These are phyloP conservation scores for Drosophila atripex DNA, from an alignment of 2,888 invertebrate species.

Conservation along the genomic window DNA sequence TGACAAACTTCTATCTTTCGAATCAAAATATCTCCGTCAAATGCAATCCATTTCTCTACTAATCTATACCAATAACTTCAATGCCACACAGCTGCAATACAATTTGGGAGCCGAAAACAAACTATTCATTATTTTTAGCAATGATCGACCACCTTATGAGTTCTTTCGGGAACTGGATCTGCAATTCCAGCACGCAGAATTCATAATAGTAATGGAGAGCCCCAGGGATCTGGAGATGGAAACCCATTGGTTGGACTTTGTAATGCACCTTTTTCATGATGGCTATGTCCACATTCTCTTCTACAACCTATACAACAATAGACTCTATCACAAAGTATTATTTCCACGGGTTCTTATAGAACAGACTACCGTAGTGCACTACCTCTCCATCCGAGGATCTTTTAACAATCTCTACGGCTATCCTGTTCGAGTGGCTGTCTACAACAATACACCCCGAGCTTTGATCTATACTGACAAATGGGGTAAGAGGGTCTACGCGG, in stretches of 20 bases:
- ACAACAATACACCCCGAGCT: conserved; percentile 53
- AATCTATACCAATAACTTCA: conserved; percentile 28
- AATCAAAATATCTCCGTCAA: conserved; percentile 11
- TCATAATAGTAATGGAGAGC: conserved; percentile 39
- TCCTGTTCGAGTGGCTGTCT: conserved; percentile 55
- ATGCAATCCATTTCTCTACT: conserved; percentile 22
- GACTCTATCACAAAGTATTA: conserved; percentile 42
- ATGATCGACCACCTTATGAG: conserved; percentile 26
- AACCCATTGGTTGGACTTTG: conserved; percentile 44
- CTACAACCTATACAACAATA: conserved; percentile 2
- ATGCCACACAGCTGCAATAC: conserved; percentile 22
- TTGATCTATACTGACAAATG: conserved; percentile 45
- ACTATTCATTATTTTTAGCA: conserved; percentile 43
- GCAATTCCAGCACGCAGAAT: conserved; percentile 49
- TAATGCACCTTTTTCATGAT: conserved; percentile 24
- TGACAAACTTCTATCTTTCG: not conserved
- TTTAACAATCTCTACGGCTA: conserved; percentile 41
- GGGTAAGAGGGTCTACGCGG: conserved; percentile 48
- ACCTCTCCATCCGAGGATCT: conserved; percentile 2
- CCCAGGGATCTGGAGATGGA: not conserved
- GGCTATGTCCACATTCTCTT: conserved; percentile 53
- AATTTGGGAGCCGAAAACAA: conserved; percentile 21
- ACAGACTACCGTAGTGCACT: conserved; percentile 28
- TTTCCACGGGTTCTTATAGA: conserved; percentile 40
- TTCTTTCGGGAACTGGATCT: conserved; percentile 21